Base-by-base conservation (phyloP, 2,113 vertebrate species). In the Semnopithecus entellus region DNA sequence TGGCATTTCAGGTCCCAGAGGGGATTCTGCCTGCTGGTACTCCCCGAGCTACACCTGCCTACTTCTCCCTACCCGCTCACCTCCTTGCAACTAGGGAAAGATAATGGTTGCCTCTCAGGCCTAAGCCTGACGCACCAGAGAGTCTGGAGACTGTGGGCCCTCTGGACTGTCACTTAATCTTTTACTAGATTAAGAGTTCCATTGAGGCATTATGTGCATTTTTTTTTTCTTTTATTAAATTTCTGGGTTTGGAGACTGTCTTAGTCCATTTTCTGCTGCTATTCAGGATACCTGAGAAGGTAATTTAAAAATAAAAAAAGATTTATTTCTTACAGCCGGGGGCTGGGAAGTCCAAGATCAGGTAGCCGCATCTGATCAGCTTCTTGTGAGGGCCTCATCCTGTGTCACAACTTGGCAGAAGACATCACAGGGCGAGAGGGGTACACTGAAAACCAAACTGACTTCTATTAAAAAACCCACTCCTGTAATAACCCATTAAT, bases 1-100 rank as follows among this genome's bases (percentile, higher is more conserved):
- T 57, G 70, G 45, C 86, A 0, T n/a, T 43, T 12, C 57, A 32
- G n/a, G 64, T 32, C 61, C 72, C 80, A 30, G 50, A 27, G 50
- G 40, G 45, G 3, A 25, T 50, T 43, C 84, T 52, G 16, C 25
- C n/a, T 0, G 0, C 78, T 18, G 0, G 18, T 55, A 7, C 4
- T 5, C 88, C 12, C 9, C 30, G 2, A 32, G 18, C 8, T 16
- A 17, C 11, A 5, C 78, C 32, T 16, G n/a, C 8, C 81, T 43
- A 16, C 32, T 61, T 83, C 59, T 83, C 17, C 45, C 52, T 7
- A 14, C 18, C 25, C 6, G 64, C 59, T 35, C 5, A 4, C 5
- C 78, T 13, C 16, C 2, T 14, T 50, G 48, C 48, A 50, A 50
- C 48, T 14, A 50, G 48, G 48, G 48, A 50, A 50, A 50, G 48